phyloP scores from a whole-genome alignment of 1,140 invertebrate genomes.

The Drosophila asahinai region DNA sequence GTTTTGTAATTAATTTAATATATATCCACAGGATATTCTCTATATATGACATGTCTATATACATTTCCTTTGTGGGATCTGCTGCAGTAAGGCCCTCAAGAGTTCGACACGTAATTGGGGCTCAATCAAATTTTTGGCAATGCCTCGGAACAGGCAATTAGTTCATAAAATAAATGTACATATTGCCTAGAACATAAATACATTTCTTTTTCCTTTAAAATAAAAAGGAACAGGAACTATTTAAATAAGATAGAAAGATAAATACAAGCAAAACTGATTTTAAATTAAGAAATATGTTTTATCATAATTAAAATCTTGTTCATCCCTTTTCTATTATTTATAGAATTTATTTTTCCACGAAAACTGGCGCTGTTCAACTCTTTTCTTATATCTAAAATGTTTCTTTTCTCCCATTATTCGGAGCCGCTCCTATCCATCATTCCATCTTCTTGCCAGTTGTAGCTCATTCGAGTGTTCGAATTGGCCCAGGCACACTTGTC shows the following conservation, averaged over 20 bases:
- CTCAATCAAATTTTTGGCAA: constrained; percentile 31
- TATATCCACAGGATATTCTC: constrained; percentile 60
- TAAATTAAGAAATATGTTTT: background rate
- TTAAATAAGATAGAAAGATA: background rate
- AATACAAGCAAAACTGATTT: fast-evolving
- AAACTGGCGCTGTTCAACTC: fast-evolving
- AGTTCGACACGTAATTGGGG: constrained; percentile 29
- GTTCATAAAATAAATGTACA: background rate
- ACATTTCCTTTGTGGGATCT: constrained; percentile 16
- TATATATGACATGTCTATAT: constrained; percentile 25
- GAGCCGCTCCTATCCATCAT: constrained; percentile 3
- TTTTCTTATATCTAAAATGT: background rate
- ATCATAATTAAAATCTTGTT: background rate
- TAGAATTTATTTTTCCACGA: background rate
- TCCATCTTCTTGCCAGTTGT: constrained; percentile 5
- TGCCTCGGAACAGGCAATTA: background rate
- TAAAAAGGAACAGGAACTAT: no score
- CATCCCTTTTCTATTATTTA: fast-evolving
- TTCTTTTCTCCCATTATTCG: background rate
- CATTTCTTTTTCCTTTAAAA: background rate
- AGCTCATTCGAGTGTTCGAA: constrained; percentile 30
- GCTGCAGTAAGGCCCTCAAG: background rate
- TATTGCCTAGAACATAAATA: no score
- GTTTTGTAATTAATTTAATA: constrained; percentile 82
- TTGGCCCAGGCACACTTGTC: constrained; percentile 37